Evolutionary conservation across 1,140 invertebrate species (phyloP).

Genomic region (Drosophila trapezifrons): DNA sequence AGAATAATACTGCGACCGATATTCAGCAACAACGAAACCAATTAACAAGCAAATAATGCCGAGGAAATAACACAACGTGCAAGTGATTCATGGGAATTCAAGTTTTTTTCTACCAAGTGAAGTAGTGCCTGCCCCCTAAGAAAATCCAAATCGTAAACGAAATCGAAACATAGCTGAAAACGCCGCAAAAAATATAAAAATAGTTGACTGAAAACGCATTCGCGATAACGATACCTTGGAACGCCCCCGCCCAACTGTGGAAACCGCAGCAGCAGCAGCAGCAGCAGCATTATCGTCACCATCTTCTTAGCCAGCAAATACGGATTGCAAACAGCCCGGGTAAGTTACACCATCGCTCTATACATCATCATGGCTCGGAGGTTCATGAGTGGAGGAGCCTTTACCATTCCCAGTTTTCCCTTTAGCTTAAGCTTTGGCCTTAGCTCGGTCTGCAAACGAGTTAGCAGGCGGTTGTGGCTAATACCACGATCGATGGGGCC

Average conservation of each 20-base stretch:
- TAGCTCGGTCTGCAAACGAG: constrained; percentile 51
- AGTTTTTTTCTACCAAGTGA: constrained; percentile 49
- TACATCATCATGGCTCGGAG: constrained; percentile 29
- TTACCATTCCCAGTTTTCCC: constrained; percentile 46
- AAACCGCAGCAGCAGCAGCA: constrained; percentile 57
- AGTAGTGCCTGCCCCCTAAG: constrained; percentile 9
- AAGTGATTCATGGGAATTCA: constrained; percentile 64
- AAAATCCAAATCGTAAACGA: constrained; percentile 37
- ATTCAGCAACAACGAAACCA: constrained; percentile 65
- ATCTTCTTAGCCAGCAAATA: constrained; percentile 30
- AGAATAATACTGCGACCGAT: constrained; percentile 55
- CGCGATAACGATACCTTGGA: constrained; percentile 62
- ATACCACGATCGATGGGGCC: constrained; percentile 30
- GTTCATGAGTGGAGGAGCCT: constrained; percentile 39
- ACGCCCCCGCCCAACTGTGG: constrained; percentile 32
- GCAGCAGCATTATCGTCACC: constrained; percentile 34
- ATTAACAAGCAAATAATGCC: constrained; percentile 74
- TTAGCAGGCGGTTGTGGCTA: constrained; percentile 52
- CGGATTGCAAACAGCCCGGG: constrained; percentile 50
- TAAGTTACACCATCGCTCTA: constrained; percentile 63
- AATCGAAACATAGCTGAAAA: constrained; percentile 24
- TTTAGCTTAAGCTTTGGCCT: constrained; percentile 19
- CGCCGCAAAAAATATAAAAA: constrained; percentile 21
- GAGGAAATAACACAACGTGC: constrained; percentile 56
- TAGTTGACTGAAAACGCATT: constrained; percentile 69